These are phyloP conservation scores for Eubasilissa regina DNA, from an alignment of 1,140 invertebrate genomes.

Conservation along the genomic window DNA sequence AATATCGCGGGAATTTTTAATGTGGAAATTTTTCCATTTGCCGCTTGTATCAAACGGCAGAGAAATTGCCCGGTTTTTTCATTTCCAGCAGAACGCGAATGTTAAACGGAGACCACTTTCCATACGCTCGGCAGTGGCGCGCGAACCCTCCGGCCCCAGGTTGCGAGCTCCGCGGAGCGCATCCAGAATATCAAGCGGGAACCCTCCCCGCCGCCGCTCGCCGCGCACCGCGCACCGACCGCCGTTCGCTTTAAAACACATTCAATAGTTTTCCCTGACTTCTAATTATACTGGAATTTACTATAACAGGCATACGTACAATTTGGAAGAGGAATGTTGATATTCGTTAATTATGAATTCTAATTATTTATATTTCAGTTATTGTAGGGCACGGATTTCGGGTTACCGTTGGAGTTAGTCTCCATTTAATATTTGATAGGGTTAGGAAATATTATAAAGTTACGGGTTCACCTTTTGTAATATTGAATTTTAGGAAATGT, in stretches of 20 bases:
- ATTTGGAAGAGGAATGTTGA: too few relatives aligned
- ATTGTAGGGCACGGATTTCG: too few relatives aligned
- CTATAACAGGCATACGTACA: too few relatives aligned
- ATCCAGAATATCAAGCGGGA: constrained; percentile 58
- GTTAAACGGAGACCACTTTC: constrained; percentile 54
- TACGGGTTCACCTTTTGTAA: too few relatives aligned
- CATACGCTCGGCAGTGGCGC: constrained; percentile 45
- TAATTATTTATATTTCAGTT: constrained; percentile 58
- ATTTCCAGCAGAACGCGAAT: constrained; percentile 35
- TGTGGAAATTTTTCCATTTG: constrained; percentile 15
- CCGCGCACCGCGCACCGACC: background rate
- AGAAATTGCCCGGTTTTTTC: constrained; percentile 32
- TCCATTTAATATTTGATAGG: too few relatives aligned
- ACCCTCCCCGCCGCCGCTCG: background rate
- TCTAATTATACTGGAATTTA: too few relatives aligned
- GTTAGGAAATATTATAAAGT: too few relatives aligned
- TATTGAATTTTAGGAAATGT: too few relatives aligned
- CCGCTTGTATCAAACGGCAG: constrained; percentile 13
- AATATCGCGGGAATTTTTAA: constrained; percentile 37
- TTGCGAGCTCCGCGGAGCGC: constrained; percentile 55
- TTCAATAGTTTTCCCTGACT: constrained; percentile 47
- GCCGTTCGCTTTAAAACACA: too few relatives aligned
- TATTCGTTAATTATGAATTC: too few relatives aligned
- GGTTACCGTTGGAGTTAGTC: too few relatives aligned
- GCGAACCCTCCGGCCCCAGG: constrained; percentile 18